phyloP scores from a whole-genome alignment of 2,888 invertebrate genomes.

The Calephelis perditalis region DNA sequence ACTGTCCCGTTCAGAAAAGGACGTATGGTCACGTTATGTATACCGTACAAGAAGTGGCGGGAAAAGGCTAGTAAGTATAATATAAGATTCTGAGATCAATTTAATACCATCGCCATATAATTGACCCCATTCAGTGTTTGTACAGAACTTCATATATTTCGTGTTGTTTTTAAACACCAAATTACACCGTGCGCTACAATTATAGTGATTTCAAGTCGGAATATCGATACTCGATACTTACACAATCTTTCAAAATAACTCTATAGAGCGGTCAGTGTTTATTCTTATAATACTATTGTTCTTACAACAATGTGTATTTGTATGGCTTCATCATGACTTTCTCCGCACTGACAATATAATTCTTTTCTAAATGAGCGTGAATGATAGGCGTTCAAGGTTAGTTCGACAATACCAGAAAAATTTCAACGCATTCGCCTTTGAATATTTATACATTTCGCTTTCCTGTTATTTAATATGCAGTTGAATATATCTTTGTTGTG shows the following conservation, averaged over 20 bases:
- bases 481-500: conserved; percentile 12
- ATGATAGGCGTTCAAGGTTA: conserved; percentile 20
- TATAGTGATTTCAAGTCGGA: conserved; percentile 13
- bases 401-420: conserved; percentile 19
- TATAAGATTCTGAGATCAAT: not conserved
- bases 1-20: too few species aligned
- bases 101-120: not conserved
- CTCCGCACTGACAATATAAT: conserved; percentile 29
- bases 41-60: too few species aligned
- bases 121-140: conserved; percentile 11
- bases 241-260: conserved; percentile 5
- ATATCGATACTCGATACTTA: conserved; percentile 7
- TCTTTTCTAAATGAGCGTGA: conserved; percentile 17
- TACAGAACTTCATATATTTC: conserved; percentile 12
- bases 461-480: not conserved
- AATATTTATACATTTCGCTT: conserved; percentile 16
- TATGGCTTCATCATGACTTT: conserved; percentile 38
- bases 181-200: conserved; percentile 2
- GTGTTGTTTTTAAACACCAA: conserved; percentile 10
- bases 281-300: conserved; percentile 50
- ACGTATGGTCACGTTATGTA: too few species aligned
- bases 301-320: conserved; percentile 32
- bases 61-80: not conserved
- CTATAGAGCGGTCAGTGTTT: conserved; percentile 52
- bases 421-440: conserved; percentile 28